Percentiles rank a stretch among this genome's conserved stretches.
Evolutionary conservation across 2,888 invertebrate genomes (phyloP).

Genomic region (Hirtodrosophila confusa): DNA sequence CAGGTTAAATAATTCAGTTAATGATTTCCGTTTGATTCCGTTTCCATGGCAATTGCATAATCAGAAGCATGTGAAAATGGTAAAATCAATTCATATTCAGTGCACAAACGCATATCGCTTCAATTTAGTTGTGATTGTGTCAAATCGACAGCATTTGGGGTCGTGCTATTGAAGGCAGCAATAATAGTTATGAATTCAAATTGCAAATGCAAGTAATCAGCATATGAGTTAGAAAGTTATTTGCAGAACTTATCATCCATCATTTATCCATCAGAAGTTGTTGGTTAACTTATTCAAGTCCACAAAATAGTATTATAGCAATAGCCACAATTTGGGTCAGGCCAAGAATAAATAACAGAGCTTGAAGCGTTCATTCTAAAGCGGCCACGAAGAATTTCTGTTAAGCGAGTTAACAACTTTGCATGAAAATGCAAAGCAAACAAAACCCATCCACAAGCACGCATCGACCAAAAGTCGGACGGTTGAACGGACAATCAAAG

Average conservation of each 20-base stretch:
- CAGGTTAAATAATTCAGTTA: background rate
- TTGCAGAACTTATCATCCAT: constrained; percentile 9
- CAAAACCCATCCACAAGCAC: constrained; percentile 43
- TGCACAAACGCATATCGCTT: background rate
- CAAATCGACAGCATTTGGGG: no score
- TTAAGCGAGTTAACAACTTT: constrained; percentile 77
- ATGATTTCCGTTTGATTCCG: background rate
- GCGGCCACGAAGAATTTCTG: constrained; percentile 40
- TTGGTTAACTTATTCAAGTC: background rate
- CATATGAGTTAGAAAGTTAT: constrained; percentile 35
- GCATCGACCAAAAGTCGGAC: constrained; percentile 11
- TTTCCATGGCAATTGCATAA: background rate
- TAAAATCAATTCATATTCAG: constrained; percentile 2
- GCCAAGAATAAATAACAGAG: constrained; percentile 68
- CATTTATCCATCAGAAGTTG: no score
- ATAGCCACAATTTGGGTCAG: constrained; percentile 68
- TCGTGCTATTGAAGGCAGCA: background rate
- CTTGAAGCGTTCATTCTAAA: constrained; percentile 51
- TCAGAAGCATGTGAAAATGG: background rate
- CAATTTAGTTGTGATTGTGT: background rate
- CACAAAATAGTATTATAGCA: background rate
- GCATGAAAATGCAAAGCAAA: constrained; percentile 70
- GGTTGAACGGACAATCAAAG: constrained; percentile 3
- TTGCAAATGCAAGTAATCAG: constrained; percentile 7
- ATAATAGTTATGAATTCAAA: constrained; percentile 5